Percentiles rank a stretch among this genome's conserved stretches.
phyloP scores from a whole-genome alignment of 2,113 vertebrate genomes.

The Heterotis niloticus region DNA sequence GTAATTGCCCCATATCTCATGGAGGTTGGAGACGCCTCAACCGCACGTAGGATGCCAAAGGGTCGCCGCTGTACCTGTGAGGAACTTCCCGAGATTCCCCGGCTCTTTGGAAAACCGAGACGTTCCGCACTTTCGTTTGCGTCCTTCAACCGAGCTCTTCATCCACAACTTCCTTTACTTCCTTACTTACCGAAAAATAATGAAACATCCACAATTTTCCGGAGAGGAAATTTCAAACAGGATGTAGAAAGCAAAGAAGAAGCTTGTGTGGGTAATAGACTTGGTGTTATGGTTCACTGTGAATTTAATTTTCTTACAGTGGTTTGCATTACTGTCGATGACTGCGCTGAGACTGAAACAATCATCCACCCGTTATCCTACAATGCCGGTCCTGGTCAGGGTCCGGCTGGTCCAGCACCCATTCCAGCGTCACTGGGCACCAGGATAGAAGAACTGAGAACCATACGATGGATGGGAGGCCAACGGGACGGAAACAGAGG shows the following conservation, averaged over 20 bases:
- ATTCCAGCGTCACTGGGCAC: too few species aligned
- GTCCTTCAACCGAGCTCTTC: neutral
- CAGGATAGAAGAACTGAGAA: too few species aligned
- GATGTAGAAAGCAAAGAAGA: neutral
- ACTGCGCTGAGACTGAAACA: too few species aligned
- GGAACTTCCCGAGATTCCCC: constrained; percentile 52
- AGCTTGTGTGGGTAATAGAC: neutral
- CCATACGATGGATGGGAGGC: neutral
- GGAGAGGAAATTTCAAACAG: neutral
- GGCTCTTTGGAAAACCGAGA: constrained; percentile 2
- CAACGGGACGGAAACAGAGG: neutral
- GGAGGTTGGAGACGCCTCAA: constrained; percentile 66
- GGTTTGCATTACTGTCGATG: neutral
- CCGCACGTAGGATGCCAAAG: constrained; percentile 61
- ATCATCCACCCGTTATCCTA: too few species aligned
- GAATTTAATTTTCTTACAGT: neutral
- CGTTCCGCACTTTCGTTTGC: neutral
- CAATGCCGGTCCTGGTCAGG: too few species aligned
- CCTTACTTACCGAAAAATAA: too few species aligned
- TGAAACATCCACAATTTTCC: too few species aligned
- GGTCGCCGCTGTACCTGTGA: constrained; percentile 48
- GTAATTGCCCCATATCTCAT: constrained; percentile 77
- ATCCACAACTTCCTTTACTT: neutral
- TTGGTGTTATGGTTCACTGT: neutral
- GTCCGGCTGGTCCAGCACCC: too few species aligned